phyloP scores from a whole-genome alignment of 2,888 invertebrate genomes.

The Caenorhabditis afra region DNA sequence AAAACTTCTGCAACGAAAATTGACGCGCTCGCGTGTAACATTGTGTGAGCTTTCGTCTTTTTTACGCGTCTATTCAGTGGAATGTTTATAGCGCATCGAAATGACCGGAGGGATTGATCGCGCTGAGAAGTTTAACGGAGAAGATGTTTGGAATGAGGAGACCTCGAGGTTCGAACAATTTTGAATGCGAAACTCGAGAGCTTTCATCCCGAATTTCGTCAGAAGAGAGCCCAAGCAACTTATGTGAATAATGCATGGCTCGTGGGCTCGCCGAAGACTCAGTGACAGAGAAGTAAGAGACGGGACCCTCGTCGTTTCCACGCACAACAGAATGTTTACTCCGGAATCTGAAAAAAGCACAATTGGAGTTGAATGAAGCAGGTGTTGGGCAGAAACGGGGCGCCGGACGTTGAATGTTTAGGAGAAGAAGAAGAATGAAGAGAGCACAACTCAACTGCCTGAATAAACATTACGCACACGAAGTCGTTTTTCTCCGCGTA shows the following conservation, averaged over 20 bases:
- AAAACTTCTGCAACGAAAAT: no score
- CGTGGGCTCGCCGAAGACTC: conserved; percentile 14
- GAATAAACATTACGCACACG: conserved; percentile 53
- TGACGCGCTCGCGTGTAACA: no score
- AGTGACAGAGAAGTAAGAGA: conserved; percentile 31
- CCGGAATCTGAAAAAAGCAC: background rate
- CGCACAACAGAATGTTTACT: conserved; percentile 5
- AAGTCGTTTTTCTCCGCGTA: conserved; percentile 42
- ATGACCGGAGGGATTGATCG: no score
- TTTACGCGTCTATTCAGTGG: no score
- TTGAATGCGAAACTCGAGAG: no score
- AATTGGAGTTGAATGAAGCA: conserved; percentile 3
- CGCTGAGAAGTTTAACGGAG: no score
- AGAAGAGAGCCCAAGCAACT: background rate
- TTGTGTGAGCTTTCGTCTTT: no score
- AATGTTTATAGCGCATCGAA: no score
- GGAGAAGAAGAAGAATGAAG: conserved; percentile 5
- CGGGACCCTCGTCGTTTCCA: background rate
- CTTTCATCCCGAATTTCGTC: background rate
- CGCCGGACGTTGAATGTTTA: conserved; percentile 31
- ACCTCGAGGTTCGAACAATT: no score
- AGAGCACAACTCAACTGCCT: conserved; percentile 38
- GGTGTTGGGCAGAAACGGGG: conserved; percentile 42
- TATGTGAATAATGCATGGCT: conserved; percentile 5
- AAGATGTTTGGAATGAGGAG: no score